Base-by-base conservation (phyloP, 2,888 invertebrate genomes). In the Cecidostiba fungosa region DNA sequence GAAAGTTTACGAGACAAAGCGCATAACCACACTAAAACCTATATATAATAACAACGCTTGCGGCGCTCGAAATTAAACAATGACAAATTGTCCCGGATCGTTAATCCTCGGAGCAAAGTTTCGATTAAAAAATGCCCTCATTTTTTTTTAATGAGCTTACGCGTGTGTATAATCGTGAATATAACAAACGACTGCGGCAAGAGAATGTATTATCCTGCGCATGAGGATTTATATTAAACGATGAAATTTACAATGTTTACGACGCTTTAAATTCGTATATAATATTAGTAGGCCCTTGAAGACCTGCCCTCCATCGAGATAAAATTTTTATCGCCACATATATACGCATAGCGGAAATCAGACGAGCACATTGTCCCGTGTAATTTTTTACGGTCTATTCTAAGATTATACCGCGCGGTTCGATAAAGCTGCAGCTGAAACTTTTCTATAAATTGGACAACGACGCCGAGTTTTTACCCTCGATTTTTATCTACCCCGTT, bases 301-400 rank as follows among this genome's bases (percentile, higher is more conserved):
- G 69, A 19, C 23, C 36, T 10, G 43, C 12, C 43, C 43, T 43
- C n/a, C 36, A 39, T 77, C 14, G 10, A 77, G 16, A 77, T 82
- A 85, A 81, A 85, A 85, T 3, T 77, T 85, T 85, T 77, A 81
- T 81, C 47, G 59, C 62, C 72, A 47, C 54, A 23, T n/a, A n/a
- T 59, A 59, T 10, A 12, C 12, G 73, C 77, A 43, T 59, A 66
- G 47, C n/a, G 76, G 54, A 76, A 85, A 85, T 85, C 76, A 76
- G 77, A 81, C 43, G 85, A 69, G 59, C 76, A n/a, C n/a, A 81
- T 70, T 76, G 26, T 72, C n/a, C 69, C 70, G 77, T 85, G 80
- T 81, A 77, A 85, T 84, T 76, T 85, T 50, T 85, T 82, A 82
- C 73, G 77, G 66, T 73, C 72, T 47, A 59, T 73, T 72, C 26